Evolutionary conservation across 2,888 invertebrate species (phyloP), one percentile per base, ranked within the genome.

Genomic region (Linnaemya vulpina): DNA sequence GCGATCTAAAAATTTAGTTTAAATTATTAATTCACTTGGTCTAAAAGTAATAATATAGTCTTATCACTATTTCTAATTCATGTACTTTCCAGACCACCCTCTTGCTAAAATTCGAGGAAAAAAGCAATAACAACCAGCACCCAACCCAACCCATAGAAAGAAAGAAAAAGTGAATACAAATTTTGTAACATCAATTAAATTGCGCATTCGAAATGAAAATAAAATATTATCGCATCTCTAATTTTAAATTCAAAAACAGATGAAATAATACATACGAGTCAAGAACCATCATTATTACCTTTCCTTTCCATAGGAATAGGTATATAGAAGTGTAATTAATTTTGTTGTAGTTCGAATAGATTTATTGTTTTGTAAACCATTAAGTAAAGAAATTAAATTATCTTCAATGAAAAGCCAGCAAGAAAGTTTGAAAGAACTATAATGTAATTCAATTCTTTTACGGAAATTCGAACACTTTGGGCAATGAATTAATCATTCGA

Each of bases 171-270:
- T 43, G 40, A 67, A 60, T 20, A 63, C 51, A 55, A 63, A 70
- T 70, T 62, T 75, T 76, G 65, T 76, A 71, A 58, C 49, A 82
- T 65, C 49, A 49, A 71, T 70, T 76, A 63, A 76, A 65, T 77
- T 83, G 76, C 82, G 82, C 77, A 83, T 76, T 83, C 30, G 25
- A 71, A 82, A 58, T 25, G 49, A 65, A 80, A 17, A 60, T 15
- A 53, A n/a, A 55, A 65, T 51, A 43, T 70, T 77, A 83, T 67
- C 71, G 53, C 65, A 78, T 74, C 67, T 62, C 73, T 68, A 78
- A 83, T 68, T 74, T 49, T 60, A 73, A 49, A 43, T 40, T 49
- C 22, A 51, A 73, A 11, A 74, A 20, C 20, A 60, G 25, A 22
- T 22, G 15, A 74, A 60, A 15, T n/a, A 49, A 62, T 51, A 22